Evolutionary conservation across 2,888 invertebrate genomes (phyloP).

Genomic region (Dyspetes luteomarginatus): DNA sequence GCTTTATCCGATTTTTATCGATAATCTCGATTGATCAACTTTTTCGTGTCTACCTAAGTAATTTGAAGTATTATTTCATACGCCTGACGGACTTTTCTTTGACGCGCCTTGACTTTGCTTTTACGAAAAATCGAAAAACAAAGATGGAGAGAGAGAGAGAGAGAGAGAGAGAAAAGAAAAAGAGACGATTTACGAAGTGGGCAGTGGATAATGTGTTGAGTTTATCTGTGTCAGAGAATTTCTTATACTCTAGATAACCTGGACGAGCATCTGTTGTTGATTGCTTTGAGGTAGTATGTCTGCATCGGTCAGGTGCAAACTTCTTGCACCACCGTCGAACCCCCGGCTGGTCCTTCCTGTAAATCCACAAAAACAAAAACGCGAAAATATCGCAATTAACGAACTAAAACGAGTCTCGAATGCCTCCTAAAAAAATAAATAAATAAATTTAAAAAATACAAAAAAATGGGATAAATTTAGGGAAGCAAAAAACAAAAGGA

Average conservation of each 20-base stretch:
- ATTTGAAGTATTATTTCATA: constrained; percentile 65
- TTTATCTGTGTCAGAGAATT: constrained; percentile 63
- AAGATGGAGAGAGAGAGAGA: constrained; percentile 22
- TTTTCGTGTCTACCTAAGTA: constrained; percentile 66
- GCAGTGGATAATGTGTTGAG: constrained; percentile 78
- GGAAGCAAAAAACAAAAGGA: background rate
- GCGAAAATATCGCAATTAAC: constrained; percentile 38
- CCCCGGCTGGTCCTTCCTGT: constrained; percentile 76
- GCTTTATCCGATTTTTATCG: background rate
- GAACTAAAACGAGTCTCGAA: background rate
- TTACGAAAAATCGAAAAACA: too few species aligned
- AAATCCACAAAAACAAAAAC: constrained; percentile 54
- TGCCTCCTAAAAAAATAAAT: background rate
- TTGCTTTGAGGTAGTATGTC: constrained; percentile 72
- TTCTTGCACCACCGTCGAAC: constrained; percentile 77
- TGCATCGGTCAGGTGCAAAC: constrained; percentile 81
- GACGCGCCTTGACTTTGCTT: constrained; percentile 42
- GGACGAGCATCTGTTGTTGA: constrained; percentile 77
- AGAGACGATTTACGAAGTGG: constrained; percentile 77
- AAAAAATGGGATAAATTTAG: constrained; percentile 7
- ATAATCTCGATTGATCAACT: constrained; percentile 67
- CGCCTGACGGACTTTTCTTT: constrained; percentile 66
- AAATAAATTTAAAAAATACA: background rate
- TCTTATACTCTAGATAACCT: constrained; percentile 80
- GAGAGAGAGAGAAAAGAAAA: constrained; percentile 23